phyloP scores from a whole-genome alignment of 2,113 vertebrate genomes.

The Dromiciops gliroides region DNA sequence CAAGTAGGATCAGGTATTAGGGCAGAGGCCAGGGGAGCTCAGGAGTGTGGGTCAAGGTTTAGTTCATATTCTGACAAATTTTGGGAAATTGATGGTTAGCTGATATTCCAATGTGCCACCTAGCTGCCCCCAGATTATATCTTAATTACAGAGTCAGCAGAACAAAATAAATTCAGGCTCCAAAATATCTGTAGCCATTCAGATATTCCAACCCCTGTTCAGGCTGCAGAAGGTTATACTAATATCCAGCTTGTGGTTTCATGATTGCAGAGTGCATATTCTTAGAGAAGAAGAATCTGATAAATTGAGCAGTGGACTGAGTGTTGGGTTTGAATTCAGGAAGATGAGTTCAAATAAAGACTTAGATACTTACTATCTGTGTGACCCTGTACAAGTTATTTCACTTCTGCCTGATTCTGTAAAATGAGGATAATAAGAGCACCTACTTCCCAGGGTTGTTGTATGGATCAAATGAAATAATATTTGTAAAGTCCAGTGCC shows the following conservation, averaged over 20 bases:
- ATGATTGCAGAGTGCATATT: background rate
- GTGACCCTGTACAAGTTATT: background rate
- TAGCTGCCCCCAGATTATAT: too few relatives aligned
- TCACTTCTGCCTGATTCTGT: background rate
- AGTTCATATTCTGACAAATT: too few relatives aligned
- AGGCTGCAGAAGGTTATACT: background rate
- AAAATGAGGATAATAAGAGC: too few relatives aligned
- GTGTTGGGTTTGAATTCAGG: too few relatives aligned
- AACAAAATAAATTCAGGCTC: background rate
- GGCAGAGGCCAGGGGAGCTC: too few relatives aligned
- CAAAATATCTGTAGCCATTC: background rate
- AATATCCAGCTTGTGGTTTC: background rate
- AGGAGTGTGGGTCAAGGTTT: too few relatives aligned
- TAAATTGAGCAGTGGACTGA: too few relatives aligned
- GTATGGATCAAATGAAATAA: background rate
- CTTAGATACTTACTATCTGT: background rate
- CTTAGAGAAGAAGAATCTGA: too few relatives aligned
- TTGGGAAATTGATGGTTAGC: too few relatives aligned
- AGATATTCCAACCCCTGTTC: background rate
- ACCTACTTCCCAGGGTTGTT: background rate
- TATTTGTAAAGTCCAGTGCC: background rate
- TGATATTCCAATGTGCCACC: too few relatives aligned
- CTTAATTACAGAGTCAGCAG: background rate
- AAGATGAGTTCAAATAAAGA: background rate
- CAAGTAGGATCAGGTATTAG: too few relatives aligned